Percentiles rank a stretch among this genome's conserved stretches.
These are phyloP conservation scores for Plecotus auritus DNA, from an alignment of 2,113 vertebrate genomes.

Conservation along the genomic window DNA sequence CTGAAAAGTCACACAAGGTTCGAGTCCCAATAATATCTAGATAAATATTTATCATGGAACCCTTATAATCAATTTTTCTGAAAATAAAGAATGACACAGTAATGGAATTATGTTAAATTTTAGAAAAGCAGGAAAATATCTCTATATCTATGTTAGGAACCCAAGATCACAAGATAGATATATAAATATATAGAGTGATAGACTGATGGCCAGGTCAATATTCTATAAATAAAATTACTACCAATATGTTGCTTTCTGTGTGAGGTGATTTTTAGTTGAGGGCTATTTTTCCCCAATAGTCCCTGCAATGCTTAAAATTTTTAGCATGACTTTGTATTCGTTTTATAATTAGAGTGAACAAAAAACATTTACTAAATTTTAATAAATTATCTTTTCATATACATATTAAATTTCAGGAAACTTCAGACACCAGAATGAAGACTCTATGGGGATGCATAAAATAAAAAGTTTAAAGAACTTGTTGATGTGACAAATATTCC, in stretches of 20 bases:
- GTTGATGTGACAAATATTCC: constrained; percentile 46
- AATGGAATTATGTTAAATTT: not conserved
- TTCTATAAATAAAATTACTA: constrained; percentile 2
- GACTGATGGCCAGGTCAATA: not conserved
- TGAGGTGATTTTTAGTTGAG: not conserved
- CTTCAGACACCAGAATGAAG: not conserved
- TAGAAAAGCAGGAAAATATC: not conserved
- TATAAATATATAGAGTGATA: not conserved
- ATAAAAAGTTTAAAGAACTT: not conserved
- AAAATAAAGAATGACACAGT: not conserved
- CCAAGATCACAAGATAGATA: not conserved
- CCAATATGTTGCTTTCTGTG: not conserved
- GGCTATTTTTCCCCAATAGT: not conserved
- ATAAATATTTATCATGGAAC: not conserved
- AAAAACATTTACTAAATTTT: constrained; percentile 1
- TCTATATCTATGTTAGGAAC: not conserved
- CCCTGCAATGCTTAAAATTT: not conserved
- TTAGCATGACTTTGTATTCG: not conserved
- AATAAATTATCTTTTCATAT: not conserved
- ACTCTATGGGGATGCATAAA: not conserved
- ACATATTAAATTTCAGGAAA: constrained; percentile 29
- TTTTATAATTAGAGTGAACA: constrained; percentile 15
- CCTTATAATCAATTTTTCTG: constrained; percentile 3
- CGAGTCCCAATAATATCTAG: not conserved
- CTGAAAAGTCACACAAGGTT: not conserved